A percentile compares a stretch with the other conserved stretches of the same genome.
Conservation (phyloP, 2,888 invertebrate species). For the Cabera pusaria region DNA sequence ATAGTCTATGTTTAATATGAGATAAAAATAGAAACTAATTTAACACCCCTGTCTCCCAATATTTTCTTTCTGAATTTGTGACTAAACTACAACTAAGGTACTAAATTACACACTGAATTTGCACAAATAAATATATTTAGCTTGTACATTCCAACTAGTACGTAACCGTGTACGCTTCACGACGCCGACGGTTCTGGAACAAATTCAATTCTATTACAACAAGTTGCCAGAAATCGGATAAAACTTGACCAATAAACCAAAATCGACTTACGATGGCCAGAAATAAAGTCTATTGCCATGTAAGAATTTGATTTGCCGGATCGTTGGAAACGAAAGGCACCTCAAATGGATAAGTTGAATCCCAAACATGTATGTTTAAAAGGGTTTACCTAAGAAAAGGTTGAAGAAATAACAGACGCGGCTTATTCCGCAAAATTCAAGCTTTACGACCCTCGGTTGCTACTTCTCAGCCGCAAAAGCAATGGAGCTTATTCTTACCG, state of each 20-base stretch:
- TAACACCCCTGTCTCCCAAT: too few species aligned
- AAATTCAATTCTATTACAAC: too few species aligned
- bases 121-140: too few species aligned
- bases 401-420: constrained; percentile 46
- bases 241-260: constrained; percentile 11
- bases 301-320: constrained; percentile 20
- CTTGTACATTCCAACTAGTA: too few species aligned
- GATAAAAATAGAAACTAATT: too few species aligned
- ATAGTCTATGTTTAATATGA: too few species aligned
- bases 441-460: constrained; percentile 34
- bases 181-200: too few species aligned
- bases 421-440: constrained; percentile 50
- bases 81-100: too few species aligned
- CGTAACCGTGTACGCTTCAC: too few species aligned
- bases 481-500: constrained; percentile 31
- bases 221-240: too few species aligned
- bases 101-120: too few species aligned
- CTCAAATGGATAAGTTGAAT: constrained; percentile 28
- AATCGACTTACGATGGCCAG: constrained; percentile 14
- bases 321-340: constrained; percentile 17
- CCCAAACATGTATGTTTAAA: constrained; percentile 38
- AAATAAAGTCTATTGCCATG: constrained; percentile 6
- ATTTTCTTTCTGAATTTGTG: too few species aligned
- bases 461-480: constrained; percentile 38
- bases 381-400: constrained; percentile 43